A percentile compares a stretch with the other conserved stretches of the same genome.
Conservation (phyloP, 2,888 invertebrate genomes). For the Drosophila villosipedis region DNA sequence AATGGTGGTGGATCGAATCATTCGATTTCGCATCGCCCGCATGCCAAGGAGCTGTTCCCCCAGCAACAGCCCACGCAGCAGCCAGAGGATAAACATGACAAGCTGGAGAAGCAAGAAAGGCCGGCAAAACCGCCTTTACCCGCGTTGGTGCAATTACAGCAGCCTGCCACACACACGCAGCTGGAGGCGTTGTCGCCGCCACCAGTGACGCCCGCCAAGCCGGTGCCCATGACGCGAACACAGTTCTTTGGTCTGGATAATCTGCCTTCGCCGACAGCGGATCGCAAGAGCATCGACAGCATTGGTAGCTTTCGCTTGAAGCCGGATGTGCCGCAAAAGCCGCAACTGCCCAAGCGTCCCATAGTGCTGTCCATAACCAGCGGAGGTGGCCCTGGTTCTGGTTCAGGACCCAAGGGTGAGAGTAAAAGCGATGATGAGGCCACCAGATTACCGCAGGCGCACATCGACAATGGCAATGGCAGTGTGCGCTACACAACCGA, state of each 20-base stretch:
- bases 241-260: slow-evolving; percentile 82
- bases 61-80: slow-evolving; percentile 31
- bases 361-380: slow-evolving; percentile 57
- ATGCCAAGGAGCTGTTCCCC: slow-evolving; percentile 81
- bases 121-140: slow-evolving; percentile 81
- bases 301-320: slow-evolving; percentile 77
- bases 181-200: slow-evolving; percentile 68
- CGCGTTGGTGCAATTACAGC: slow-evolving; percentile 73
- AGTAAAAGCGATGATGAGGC: slow-evolving; percentile 79
- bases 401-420: slow-evolving; percentile 38
- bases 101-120: slow-evolving; percentile 68
- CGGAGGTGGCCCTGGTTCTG: slow-evolving; percentile 17
- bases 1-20: slow-evolving; percentile 55
- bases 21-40: slow-evolving; percentile 52
- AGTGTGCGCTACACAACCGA: slow-evolving; percentile 69
- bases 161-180: slow-evolving; percentile 43
- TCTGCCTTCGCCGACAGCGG: slow-evolving; percentile 80
- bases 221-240: slow-evolving; percentile 83
- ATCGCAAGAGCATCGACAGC: slow-evolving; percentile 82
- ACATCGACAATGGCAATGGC: slow-evolving; percentile 70
- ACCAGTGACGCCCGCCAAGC: slow-evolving; percentile 75
- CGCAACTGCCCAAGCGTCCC: slow-evolving; percentile 93
- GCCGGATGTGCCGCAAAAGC: slow-evolving; percentile 87
- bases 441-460: slow-evolving; percentile 69
- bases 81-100: slow-evolving; percentile 36